Base-by-base conservation (phyloP, 2,888 invertebrate genomes). In the Cantharis rustica region DNA sequence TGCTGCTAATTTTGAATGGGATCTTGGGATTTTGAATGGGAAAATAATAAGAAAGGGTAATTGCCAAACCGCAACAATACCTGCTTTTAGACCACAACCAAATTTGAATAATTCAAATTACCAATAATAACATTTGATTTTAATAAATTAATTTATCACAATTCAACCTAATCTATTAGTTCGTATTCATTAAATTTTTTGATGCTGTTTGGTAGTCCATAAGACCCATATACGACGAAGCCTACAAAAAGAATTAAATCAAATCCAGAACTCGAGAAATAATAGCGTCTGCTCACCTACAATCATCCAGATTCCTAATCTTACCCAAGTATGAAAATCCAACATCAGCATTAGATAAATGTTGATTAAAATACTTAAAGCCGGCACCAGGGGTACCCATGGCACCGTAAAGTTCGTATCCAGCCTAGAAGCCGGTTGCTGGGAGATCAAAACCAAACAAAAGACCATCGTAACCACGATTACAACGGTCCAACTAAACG, bases 281-380 rank as follows among this genome's bases (percentile, higher is more conserved):
- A 13, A 17, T 2, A 16, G 23, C 13, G 31, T 23, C 16, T 16
- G 71, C 90, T 89, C 87, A 92, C 96, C 96, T 76, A 96, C 86
- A 64, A 93, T 91, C 91, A 96, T 95, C 96, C 96, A 96, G 69
- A 95, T 92, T 81, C 94, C 91, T 86, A 96, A 96, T 61, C 96
- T 90, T 4, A 95, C 89, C 96, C 96, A 96, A 0, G 96, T 96
- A n/a, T 95, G 88, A 0, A 92, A 90, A 80, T 95, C 94, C 71
- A 96, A 89, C 83, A 95, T 94, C 47, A 95, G 92, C 95, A 96
- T 96, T 71, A 96, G 90, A 80, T 93, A 93, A 7, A 96, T 91
- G 84, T 96, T 96, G 84, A 93, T 92, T 80, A 95, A 90, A 77
- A 96, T 95, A 83, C 95, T 95, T 16, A 94, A 85, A 0, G 94